Percentiles rank a stretch among this genome's conserved stretches.
phyloP scores from a whole-genome alignment of 2,113 vertebrate species.

The Puffinus mauretanicus region DNA sequence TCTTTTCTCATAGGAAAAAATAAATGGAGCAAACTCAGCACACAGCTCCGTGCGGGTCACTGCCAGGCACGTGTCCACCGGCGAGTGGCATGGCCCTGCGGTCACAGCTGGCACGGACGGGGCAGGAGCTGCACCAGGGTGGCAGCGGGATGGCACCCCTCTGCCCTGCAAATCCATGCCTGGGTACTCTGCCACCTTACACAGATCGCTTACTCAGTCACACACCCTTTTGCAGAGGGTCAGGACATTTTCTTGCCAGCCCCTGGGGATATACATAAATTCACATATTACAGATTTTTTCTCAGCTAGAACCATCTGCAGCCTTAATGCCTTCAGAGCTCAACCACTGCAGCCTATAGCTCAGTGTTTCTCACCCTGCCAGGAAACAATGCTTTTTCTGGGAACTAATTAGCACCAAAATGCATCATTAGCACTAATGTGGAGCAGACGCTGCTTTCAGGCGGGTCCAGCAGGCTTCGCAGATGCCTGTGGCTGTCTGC shows the following conservation, averaged over 20 bases:
- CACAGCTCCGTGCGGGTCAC: neutral
- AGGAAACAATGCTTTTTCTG: neutral
- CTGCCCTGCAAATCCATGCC: neutral
- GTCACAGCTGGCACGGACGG: neutral
- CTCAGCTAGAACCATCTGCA: neutral
- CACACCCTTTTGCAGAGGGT: neutral
- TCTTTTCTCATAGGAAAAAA: neutral
- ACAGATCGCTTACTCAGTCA: neutral
- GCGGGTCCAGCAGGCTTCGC: neutral
- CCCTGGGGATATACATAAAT: neutral
- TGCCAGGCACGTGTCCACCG: neutral
- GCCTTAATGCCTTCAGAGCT: neutral
- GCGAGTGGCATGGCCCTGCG: rapidly evolving
- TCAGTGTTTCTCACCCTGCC: neutral
- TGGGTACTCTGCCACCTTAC: neutral
- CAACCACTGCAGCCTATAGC: neutral
- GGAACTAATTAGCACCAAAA: neutral
- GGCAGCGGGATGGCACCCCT: neutral
- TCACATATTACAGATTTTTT: neutral
- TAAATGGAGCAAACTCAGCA: neutral
- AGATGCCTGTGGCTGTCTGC: neutral
- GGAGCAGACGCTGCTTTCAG: neutral
- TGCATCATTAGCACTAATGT: neutral
- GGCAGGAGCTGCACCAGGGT: neutral
- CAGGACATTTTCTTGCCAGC: neutral